Conservation (phyloP, 1,140 invertebrate genomes). For the Hyles euphorbiae region DNA sequence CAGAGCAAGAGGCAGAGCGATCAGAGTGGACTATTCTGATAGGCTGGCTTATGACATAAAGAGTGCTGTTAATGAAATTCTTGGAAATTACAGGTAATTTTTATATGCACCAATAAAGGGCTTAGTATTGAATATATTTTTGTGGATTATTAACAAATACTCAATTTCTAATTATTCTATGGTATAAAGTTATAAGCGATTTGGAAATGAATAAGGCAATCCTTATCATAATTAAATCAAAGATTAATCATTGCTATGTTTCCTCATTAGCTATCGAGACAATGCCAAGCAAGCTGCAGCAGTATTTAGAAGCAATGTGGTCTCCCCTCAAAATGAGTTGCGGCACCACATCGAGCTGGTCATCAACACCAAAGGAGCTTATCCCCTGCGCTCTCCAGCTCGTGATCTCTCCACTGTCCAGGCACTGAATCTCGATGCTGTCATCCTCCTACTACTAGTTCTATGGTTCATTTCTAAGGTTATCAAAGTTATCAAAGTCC, state of each 20-base stretch:
- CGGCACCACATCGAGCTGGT: slow-evolving; percentile 37
- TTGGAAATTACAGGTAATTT: slow-evolving; percentile 33
- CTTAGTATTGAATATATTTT: too few species aligned
- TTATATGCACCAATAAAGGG: too few species aligned
- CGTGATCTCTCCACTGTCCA: slow-evolving; percentile 20
- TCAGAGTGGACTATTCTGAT: slow-evolving; percentile 26
- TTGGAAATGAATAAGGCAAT: too few species aligned
- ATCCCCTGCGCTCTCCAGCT: slow-evolving; percentile 34
- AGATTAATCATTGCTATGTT: too few species aligned
- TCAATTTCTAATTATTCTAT: too few species aligned
- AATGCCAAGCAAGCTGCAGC: slow-evolving; percentile 24
- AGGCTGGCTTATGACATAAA: slow-evolving; percentile 26
- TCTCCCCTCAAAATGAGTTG: slow-evolving; percentile 31
- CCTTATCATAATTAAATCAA: too few species aligned
- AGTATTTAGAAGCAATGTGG: slow-evolving; percentile 30
- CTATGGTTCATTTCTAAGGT: slow-evolving; percentile 40
- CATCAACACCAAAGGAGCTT: slow-evolving; percentile 33
- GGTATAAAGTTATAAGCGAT: too few species aligned
- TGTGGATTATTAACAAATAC: not conserved
- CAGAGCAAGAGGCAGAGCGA: slow-evolving; percentile 21
- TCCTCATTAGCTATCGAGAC: slow-evolving; percentile 27
- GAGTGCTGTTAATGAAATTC: slow-evolving; percentile 30
- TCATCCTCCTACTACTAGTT: slow-evolving; percentile 21
- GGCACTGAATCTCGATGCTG: slow-evolving; percentile 30
- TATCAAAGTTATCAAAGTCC: slow-evolving; percentile 29